phyloP scores from a whole-genome alignment of 2,113 vertebrate species.

The Pedetes capensis region DNA sequence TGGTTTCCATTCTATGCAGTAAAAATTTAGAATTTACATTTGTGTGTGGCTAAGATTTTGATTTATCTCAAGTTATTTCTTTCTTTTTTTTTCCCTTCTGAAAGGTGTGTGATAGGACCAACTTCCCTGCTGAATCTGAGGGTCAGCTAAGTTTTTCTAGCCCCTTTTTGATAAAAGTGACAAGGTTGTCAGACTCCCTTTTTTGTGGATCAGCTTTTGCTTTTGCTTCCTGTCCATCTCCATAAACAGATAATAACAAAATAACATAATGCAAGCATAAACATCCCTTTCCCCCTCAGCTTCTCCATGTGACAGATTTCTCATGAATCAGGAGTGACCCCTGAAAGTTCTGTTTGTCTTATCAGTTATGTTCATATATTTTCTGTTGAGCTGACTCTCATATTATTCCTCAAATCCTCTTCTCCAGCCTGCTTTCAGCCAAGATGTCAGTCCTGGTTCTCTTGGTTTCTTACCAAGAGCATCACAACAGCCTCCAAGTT shows the following conservation, averaged over 20 bases:
- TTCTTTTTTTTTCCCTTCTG: background rate
- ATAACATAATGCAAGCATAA: background rate
- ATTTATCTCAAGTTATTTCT: conserved; percentile 44
- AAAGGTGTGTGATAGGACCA: background rate
- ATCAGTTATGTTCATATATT: background rate
- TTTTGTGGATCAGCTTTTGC: background rate
- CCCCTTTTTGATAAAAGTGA: background rate
- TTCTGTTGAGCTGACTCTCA: background rate
- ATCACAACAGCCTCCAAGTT: background rate
- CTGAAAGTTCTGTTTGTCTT: background rate
- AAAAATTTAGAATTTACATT: conserved; percentile 43
- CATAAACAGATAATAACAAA: background rate
- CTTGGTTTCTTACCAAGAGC: background rate
- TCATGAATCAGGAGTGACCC: background rate
- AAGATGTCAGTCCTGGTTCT: background rate
- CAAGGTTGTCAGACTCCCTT: background rate
- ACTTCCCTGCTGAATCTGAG: background rate
- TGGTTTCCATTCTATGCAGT: background rate
- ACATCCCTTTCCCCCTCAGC: background rate
- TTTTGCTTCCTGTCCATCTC: background rate
- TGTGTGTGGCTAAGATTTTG: conserved; percentile 12
- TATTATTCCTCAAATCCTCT: background rate
- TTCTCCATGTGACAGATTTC: background rate
- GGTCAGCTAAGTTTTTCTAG: background rate
- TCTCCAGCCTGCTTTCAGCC: background rate